phyloP scores from a whole-genome alignment of 2,888 invertebrate species.

The Cheilosia urbana region DNA sequence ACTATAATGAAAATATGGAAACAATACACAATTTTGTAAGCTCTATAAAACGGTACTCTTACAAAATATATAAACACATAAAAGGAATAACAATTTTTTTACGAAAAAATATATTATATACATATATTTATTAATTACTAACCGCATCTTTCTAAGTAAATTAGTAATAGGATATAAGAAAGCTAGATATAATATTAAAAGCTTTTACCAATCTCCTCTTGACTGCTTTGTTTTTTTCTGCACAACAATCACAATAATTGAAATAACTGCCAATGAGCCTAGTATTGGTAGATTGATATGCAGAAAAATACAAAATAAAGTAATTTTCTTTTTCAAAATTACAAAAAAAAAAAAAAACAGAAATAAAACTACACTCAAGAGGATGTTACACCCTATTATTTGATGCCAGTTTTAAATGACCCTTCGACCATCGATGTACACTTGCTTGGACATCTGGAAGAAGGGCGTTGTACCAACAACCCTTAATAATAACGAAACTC shows the following conservation, averaged over 20 bases:
- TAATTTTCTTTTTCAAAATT: not conserved
- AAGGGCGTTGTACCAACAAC: conserved; percentile 16
- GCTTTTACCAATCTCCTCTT: conserved; percentile 47
- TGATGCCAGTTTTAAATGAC: not conserved
- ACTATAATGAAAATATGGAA: conserved; percentile 15
- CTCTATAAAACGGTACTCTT: conserved; percentile 28
- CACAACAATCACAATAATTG: conserved; percentile 53
- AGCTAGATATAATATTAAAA: not conserved
- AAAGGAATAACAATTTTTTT: conserved; percentile 65
- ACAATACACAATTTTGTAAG: conserved; percentile 56
- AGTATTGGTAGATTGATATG: conserved; percentile 60
- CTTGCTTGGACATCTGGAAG: conserved; percentile 23
- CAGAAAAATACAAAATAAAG: not conserved
- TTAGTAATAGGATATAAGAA: not conserved
- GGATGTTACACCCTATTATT: conserved; percentile 18
- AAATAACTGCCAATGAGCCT: conserved; percentile 62
- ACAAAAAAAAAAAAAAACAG: not conserved
- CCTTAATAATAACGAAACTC: conserved; percentile 41
- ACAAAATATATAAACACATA: conserved; percentile 33
- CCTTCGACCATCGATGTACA: not conserved
- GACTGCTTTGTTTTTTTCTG: conserved; percentile 47
- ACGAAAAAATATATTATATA: conserved; percentile 60
- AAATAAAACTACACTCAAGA: conserved; percentile 23
- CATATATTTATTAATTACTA: conserved; percentile 48
- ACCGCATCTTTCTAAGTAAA: conserved; percentile 57